Conservation (phyloP, 2,797 vertebrate species). For the Molossus molossus region DNA sequence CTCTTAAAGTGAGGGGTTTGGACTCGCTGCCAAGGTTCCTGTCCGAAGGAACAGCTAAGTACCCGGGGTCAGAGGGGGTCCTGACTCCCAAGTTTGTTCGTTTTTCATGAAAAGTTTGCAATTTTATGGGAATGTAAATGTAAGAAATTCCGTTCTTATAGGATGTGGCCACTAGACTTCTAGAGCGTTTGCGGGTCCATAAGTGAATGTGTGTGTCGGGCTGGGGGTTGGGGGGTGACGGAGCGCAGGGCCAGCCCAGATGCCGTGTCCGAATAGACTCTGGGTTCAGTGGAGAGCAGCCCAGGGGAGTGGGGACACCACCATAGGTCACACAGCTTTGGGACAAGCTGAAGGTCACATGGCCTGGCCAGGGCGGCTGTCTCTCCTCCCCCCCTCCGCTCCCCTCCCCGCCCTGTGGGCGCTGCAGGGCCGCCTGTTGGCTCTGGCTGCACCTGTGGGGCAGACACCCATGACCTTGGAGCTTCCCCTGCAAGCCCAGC, state of each 20-base stretch:
- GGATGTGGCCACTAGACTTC: background rate
- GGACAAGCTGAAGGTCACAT: background rate
- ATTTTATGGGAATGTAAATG: background rate
- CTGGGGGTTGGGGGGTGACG: background rate
- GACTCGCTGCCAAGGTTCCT: background rate
- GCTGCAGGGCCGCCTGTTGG: background rate
- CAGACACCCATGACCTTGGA: background rate
- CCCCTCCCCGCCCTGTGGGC: rapidly evolving
- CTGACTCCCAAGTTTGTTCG: background rate
- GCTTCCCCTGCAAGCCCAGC: background rate
- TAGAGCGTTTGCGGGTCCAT: background rate
- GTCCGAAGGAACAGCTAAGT: background rate
- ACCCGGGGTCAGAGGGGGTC: background rate
- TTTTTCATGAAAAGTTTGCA: background rate
- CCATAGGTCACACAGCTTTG: background rate
- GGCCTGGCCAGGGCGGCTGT: background rate
- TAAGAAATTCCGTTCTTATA: background rate
- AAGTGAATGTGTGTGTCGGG: background rate
- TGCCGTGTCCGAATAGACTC: background rate
- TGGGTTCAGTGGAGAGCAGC: background rate
- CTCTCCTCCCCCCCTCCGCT: background rate
- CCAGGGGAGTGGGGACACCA: background rate
- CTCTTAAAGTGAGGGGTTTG: background rate
- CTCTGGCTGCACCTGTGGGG: background rate
- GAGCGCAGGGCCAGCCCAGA: background rate